Conservation (phyloP, 2,888 invertebrate genomes). For the Lasioglossum villosulum region DNA sequence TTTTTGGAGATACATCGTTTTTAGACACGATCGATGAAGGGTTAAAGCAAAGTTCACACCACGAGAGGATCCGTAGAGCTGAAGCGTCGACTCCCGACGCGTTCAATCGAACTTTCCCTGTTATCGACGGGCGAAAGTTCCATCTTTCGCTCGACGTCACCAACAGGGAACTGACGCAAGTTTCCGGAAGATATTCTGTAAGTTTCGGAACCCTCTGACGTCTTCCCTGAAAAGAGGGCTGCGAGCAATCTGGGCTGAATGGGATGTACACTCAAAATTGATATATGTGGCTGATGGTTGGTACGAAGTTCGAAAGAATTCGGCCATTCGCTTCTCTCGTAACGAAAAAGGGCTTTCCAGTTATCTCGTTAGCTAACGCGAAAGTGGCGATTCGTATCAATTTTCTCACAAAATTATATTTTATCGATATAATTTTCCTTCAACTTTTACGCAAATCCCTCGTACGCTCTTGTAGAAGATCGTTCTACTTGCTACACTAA, state of each 20-base stretch:
- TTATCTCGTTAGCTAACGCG: neutral
- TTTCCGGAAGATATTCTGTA: neutral
- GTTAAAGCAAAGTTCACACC: constrained; percentile 22
- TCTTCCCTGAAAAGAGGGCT: neutral
- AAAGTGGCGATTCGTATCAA: neutral
- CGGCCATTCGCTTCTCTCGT: neutral
- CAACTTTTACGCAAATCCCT: no score
- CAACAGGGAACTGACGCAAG: neutral
- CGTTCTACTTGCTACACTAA: no score
- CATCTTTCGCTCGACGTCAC: neutral
- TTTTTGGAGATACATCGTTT: neutral
- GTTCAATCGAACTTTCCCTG: constrained; percentile 48
- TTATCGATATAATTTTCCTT: no score
- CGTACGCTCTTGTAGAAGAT: no score
- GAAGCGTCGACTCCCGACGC: constrained; percentile 1
- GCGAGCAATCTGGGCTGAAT: constrained; percentile 4
- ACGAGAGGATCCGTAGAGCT: neutral
- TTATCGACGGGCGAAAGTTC: constrained; percentile 28
- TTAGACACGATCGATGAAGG: neutral
- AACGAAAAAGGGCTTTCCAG: neutral
- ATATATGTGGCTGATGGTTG: neutral
- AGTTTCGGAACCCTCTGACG: constrained; percentile 5
- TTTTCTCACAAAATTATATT: no score
- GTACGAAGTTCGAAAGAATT: neutral
- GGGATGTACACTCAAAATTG: constrained; percentile 1